Evolutionary conservation across 2,888 invertebrate genomes (phyloP).

Genomic region (Polydrusus pterygomalis): DNA sequence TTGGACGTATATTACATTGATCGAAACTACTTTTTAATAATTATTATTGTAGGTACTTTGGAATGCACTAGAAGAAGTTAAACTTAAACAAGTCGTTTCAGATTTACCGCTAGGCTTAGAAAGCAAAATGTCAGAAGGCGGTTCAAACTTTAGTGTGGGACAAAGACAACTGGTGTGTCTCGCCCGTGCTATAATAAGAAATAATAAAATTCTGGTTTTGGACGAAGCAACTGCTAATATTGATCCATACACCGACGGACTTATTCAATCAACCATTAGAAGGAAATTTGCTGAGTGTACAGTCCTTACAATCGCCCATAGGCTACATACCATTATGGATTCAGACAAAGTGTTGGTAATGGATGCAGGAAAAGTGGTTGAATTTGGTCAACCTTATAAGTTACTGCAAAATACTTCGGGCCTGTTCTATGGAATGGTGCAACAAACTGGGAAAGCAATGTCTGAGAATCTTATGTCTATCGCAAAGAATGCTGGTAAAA

Average conservation of each 20-base stretch:
- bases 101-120: constrained; percentile 78
- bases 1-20: no score
- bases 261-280: constrained; percentile 85
- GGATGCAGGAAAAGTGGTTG: constrained; percentile 83
- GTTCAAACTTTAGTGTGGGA: constrained; percentile 67
- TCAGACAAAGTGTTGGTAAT: constrained; percentile 87
- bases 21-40: no score
- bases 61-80: constrained; percentile 88
- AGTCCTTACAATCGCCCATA: constrained; percentile 88
- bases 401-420: constrained; percentile 72
- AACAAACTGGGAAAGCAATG: constrained; percentile 76
- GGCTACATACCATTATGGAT: constrained; percentile 90
- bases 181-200: constrained; percentile 75
- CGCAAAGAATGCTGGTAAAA: constrained; percentile 47
- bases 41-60: constrained; percentile 75
- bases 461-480: constrained; percentile 58
- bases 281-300: constrained; percentile 84
- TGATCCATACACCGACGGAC: constrained; percentile 83
- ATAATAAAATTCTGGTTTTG: constrained; percentile 60
- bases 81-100: constrained; percentile 80
- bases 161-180: constrained; percentile 82
- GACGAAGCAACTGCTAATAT: constrained; percentile 90
- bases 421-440: constrained; percentile 73
- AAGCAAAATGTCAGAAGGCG: constrained; percentile 84
- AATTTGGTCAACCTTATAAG: constrained; percentile 84